These are phyloP conservation scores for Leptinotarsa rubiginosa DNA, from an alignment of 2,888 invertebrate species.

Conservation along the genomic window DNA sequence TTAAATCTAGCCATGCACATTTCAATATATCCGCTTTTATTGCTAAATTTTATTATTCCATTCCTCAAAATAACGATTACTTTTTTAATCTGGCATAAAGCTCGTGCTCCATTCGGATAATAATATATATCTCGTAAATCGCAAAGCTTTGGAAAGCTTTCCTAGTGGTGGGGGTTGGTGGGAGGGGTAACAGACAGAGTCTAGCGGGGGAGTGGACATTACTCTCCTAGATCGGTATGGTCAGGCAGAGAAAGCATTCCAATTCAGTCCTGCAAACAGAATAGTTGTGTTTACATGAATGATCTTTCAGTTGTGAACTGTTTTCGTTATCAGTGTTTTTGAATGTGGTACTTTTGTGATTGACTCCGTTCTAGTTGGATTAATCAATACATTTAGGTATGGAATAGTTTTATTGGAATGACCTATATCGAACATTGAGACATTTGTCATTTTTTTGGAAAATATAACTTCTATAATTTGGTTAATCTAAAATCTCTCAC, in stretches of 20 bases:
- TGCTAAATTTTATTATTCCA: conserved; percentile 47
- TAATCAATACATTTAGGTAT: conserved; percentile 16
- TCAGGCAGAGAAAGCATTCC: conserved; percentile 37
- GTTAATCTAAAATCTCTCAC: no score
- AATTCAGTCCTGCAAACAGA: conserved; percentile 21
- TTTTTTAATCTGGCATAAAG: conserved; percentile 54
- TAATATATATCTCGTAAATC: conserved; percentile 48
- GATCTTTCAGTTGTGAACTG: conserved; percentile 15
- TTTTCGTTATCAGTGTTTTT: conserved; percentile 19
- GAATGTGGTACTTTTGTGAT: neutral
- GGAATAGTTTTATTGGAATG: neutral
- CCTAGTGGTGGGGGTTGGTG: conserved; percentile 46
- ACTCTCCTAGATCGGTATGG: conserved; percentile 53
- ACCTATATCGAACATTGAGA: neutral
- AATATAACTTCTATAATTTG: no score
- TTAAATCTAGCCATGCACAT: conserved; percentile 44
- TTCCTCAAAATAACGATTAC: conserved; percentile 51
- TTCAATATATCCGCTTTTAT: conserved; percentile 51
- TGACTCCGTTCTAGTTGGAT: conserved; percentile 11
- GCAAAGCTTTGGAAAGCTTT: conserved; percentile 51
- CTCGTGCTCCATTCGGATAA: conserved; percentile 43
- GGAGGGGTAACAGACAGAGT: conserved; percentile 48
- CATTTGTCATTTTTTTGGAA: no score
- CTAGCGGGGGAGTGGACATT: conserved; percentile 55
- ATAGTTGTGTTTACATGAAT: conserved; percentile 13